These are phyloP conservation scores for Tolmerus cingulatus DNA, from an alignment of 2,888 invertebrate genomes.

Conservation along the genomic window DNA sequence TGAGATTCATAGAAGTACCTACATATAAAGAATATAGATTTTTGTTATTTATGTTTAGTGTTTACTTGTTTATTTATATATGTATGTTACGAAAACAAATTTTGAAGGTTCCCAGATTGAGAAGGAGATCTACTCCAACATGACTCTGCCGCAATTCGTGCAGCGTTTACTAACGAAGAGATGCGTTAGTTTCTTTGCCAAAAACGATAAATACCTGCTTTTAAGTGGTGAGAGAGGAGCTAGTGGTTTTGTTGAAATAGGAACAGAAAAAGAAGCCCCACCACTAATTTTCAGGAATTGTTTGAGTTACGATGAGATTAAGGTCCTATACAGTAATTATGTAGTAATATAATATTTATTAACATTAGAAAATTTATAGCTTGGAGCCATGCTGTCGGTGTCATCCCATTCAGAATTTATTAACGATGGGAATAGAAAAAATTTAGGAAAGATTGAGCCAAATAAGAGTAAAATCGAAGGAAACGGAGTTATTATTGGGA, in stretches of 20 bases:
- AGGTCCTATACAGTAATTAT: conserved; percentile 57
- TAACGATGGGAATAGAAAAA: conserved; percentile 68
- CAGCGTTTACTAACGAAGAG: conserved; percentile 66
- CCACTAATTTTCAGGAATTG: conserved; percentile 65
- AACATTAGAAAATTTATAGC: conserved; percentile 47
- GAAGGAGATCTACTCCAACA: conserved; percentile 60
- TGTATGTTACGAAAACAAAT: neutral
- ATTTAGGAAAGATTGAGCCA: conserved; percentile 62
- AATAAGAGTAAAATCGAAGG: conserved; percentile 61
- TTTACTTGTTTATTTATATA: no score
- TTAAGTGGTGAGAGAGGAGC: conserved; percentile 63
- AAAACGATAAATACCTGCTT: conserved; percentile 63
- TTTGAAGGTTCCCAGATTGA: conserved; percentile 58
- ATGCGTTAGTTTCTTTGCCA: conserved; percentile 65
- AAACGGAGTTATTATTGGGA: conserved; percentile 65
- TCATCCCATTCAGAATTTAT: conserved; percentile 68
- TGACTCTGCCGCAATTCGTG: conserved; percentile 64
- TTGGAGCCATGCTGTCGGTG: conserved; percentile 67
- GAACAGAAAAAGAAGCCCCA: conserved; percentile 63
- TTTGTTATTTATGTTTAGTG: no score
- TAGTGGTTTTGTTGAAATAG: conserved; percentile 67
- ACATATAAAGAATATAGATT: no score
- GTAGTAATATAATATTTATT: neutral
- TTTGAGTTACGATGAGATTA: conserved; percentile 69
- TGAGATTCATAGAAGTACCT: no score